These are phyloP conservation scores for Melanotaenia parkinsoni DNA, from an alignment of 2,797 vertebrate species.

Conservation along the genomic window DNA sequence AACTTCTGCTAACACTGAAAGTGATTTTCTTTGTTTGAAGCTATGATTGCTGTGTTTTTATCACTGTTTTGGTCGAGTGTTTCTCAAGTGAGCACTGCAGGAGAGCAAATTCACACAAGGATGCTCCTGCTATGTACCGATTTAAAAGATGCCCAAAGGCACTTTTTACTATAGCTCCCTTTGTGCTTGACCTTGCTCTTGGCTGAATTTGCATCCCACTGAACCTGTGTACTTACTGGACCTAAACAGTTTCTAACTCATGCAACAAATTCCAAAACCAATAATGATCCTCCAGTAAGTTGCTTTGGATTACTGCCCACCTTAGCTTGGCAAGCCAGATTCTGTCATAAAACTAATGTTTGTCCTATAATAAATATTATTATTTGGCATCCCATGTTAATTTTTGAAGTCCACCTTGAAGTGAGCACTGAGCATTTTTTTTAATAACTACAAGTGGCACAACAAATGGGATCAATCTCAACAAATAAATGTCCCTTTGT, in stretches of 20 bases:
- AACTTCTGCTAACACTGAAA: background rate
- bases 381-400: too few relatives aligned
- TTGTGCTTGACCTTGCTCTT: conserved; percentile 28
- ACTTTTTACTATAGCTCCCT: conserved; percentile 15
- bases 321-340: too few relatives aligned
- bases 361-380: too few relatives aligned
- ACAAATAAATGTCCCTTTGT: background rate
- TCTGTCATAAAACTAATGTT: too few relatives aligned
- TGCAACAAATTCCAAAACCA: background rate
- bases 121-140: conserved; percentile 28
- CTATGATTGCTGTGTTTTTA: conserved; percentile 3
- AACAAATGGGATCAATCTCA: background rate
- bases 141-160: conserved; percentile 35
- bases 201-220: conserved; percentile 14
- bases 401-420: background rate
- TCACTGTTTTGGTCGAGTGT: background rate
- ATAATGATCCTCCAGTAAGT: background rate
- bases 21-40: conserved; percentile 2
- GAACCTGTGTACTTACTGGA: conserved; percentile 1
- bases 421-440: background rate
- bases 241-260: conserved; percentile 3
- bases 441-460: background rate
- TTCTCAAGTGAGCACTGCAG: conserved; percentile 8
- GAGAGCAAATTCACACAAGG: conserved; percentile 22
- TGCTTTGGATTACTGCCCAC: background rate